Percentiles rank a stretch among this genome's conserved stretches.
Evolutionary conservation across 2,113 vertebrate genomes (phyloP).

Genomic region (Podilymbus podiceps): DNA sequence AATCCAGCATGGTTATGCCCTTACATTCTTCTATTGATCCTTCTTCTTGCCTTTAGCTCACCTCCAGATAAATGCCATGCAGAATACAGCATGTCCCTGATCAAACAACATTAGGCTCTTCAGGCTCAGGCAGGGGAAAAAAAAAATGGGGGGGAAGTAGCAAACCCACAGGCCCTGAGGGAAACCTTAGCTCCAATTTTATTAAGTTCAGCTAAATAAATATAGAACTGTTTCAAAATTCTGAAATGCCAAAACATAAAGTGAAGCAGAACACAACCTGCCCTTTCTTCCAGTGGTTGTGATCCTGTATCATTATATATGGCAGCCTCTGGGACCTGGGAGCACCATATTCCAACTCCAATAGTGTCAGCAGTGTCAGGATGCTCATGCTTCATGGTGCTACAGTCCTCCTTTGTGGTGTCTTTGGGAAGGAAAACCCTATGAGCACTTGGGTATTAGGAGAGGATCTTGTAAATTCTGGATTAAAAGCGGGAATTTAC

Average conservation of each 20-base stretch:
- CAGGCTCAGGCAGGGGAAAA: background rate
- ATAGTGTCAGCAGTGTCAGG: fast-evolving
- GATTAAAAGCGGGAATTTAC: background rate
- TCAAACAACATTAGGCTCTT: background rate
- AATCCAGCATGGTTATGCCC: background rate
- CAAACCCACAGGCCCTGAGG: background rate
- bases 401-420: background rate
- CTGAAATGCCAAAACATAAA: background rate
- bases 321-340: background rate
- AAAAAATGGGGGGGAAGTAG: background rate
- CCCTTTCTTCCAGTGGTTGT: background rate
- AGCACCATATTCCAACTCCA: background rate
- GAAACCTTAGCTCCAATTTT: background rate
- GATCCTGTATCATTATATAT: background rate
- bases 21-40: background rate
- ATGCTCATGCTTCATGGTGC: fast-evolving
- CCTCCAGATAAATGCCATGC: background rate
- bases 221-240: background rate
- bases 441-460: background rate
- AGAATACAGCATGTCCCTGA: background rate
- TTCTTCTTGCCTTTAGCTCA: background rate
- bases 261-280: background rate
- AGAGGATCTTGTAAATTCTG: background rate
- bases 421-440: background rate
- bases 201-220: background rate